These are phyloP conservation scores for Poecile atricapillus DNA, from an alignment of 2,113 vertebrate genomes.

Conservation along the genomic window DNA sequence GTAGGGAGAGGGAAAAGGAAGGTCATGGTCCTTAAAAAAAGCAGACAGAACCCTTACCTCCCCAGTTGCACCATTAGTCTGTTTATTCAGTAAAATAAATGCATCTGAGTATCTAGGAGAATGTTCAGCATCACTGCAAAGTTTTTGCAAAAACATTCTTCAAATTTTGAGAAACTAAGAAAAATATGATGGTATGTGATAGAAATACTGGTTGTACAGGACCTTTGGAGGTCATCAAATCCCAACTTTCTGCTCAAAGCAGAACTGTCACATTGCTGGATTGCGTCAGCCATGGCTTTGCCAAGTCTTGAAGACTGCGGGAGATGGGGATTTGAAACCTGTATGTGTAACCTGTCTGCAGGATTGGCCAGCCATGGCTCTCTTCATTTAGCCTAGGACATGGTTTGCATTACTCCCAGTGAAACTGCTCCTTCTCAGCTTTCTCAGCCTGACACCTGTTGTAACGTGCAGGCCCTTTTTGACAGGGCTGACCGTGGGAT, in stretches of 20 bases:
- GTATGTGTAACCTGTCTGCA: not conserved
- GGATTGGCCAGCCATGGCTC: fast-evolving
- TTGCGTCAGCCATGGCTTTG: not conserved
- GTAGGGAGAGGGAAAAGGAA: not conserved
- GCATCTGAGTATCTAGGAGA: not conserved
- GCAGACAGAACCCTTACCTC: not conserved
- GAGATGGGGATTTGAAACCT: not conserved
- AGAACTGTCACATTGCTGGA: not conserved
- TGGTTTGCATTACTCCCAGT: not conserved
- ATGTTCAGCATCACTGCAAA: not conserved
- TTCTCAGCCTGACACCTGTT: not conserved
- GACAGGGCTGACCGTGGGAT: not conserved
- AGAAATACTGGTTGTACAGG: not conserved
- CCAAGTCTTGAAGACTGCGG: not conserved
- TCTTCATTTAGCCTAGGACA: not conserved
- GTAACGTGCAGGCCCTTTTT: not conserved
- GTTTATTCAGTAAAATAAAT: not conserved
- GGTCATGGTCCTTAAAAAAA: not conserved
- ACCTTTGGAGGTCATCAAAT: not conserved
- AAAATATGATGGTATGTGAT: not conserved
- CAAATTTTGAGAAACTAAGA: not conserved
- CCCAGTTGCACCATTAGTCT: not conserved
- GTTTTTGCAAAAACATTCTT: not conserved
- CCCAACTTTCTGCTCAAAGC: not conserved
- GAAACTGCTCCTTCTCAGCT: not conserved